Evolutionary conservation across 2,888 invertebrate species (phyloP).

Genomic region (Reticulitermes lucifugus): DNA sequence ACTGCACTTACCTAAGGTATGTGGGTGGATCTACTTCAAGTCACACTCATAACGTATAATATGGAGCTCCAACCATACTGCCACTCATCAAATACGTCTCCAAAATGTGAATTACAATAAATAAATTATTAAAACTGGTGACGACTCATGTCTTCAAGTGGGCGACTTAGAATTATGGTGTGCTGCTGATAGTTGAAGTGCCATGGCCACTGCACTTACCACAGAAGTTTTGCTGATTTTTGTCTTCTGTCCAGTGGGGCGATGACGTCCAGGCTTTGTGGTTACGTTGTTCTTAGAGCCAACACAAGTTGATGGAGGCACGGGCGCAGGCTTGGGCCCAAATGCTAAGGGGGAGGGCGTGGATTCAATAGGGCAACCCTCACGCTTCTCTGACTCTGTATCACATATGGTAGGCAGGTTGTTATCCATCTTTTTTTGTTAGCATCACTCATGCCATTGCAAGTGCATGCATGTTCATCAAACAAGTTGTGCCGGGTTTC

Average conservation of each 20-base stretch:
- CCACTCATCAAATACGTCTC: not conserved
- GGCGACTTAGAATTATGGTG: constrained; percentile 18
- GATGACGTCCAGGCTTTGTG: constrained; percentile 28
- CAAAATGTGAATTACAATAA: not conserved
- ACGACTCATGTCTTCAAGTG: constrained; percentile 8
- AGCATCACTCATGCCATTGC: constrained; percentile 15
- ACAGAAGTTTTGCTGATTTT: constrained; percentile 5
- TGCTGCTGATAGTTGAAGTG: not conserved
- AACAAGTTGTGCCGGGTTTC: not conserved
- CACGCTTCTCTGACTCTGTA: constrained; percentile 50
- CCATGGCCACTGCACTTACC: constrained; percentile 32
- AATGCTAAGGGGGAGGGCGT: constrained; percentile 49
- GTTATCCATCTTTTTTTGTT: constrained; percentile 34
- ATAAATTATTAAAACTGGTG: not conserved
- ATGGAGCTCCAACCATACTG: not conserved
- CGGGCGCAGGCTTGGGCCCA: constrained; percentile 47
- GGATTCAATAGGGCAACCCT: constrained; percentile 46
- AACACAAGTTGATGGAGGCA: constrained; percentile 28
- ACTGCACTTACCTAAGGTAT: not conserved
- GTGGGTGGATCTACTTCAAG: no score
- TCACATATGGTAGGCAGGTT: constrained; percentile 48
- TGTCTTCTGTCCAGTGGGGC: constrained; percentile 13
- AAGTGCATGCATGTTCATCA: constrained; percentile 18
- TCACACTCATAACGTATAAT: not conserved
- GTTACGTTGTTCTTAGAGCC: constrained; percentile 24